Conservation (phyloP, 2,113 vertebrate genomes). For the Apodemus speciosus region DNA sequence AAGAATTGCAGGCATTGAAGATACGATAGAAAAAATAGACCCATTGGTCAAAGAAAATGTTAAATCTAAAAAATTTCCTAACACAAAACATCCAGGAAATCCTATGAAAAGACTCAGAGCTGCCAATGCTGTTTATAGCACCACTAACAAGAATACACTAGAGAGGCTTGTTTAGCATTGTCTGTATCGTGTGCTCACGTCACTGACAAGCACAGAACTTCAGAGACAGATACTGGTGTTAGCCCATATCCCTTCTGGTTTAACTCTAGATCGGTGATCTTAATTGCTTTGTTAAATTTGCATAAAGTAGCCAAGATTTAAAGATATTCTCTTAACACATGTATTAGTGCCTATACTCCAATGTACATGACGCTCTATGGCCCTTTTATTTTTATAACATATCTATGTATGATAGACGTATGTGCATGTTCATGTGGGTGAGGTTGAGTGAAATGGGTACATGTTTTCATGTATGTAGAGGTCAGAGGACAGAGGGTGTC, state of each 20-base stretch:
- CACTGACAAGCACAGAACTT: background rate
- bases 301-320: background rate
- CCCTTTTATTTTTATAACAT: background rate
- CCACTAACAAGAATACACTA: background rate
- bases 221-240: background rate
- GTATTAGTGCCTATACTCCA: background rate
- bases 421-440: background rate
- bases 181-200: background rate
- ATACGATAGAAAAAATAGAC: background rate
- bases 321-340: background rate
- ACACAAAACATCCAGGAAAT: background rate
- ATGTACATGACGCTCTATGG: background rate
- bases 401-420: background rate
- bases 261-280: background rate
- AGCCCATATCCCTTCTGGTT: background rate
- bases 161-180: background rate
- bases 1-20: background rate
- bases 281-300: constrained; percentile 27
- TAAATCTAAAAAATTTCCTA: background rate
- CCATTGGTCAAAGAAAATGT: background rate
- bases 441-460: no score
- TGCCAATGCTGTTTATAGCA: background rate
- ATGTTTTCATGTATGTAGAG: no score
- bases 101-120: background rate
- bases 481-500: background rate